Evolutionary conservation across 2,888 invertebrate species (phyloP).

Genomic region (Stenurella melanura): DNA sequence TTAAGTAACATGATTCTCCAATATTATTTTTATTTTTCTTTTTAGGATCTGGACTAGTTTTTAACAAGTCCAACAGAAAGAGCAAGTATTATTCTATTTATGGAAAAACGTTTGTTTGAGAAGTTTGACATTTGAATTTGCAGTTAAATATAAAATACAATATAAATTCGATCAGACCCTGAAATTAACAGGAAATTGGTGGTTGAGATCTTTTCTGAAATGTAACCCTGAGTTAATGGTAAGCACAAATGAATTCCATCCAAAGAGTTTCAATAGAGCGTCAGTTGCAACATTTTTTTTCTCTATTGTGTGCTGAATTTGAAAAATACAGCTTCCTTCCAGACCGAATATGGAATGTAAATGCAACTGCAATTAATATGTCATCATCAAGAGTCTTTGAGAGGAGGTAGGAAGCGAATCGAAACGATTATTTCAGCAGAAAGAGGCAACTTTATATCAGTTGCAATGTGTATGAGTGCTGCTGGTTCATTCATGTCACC

Average conservation of each 20-base stretch:
- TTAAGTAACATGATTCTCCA: too few species aligned
- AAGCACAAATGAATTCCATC: background rate
- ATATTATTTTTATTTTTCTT: too few species aligned
- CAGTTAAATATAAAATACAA: background rate
- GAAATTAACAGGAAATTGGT: background rate
- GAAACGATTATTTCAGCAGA: slow-evolving; percentile 8
- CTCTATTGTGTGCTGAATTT: background rate
- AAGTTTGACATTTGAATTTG: background rate
- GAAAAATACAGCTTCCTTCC: background rate
- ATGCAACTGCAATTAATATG: background rate
- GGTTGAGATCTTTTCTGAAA: background rate
- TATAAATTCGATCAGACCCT: background rate
- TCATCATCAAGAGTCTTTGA: background rate
- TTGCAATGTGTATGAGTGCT: slow-evolving; percentile 60
- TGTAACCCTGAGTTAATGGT: background rate
- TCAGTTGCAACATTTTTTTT: background rate
- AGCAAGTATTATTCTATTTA: background rate
- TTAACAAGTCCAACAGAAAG: background rate
- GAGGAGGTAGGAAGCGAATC: background rate
- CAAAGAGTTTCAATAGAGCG: background rate
- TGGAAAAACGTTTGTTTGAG: background rate
- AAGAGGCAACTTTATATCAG: slow-evolving; percentile 42
- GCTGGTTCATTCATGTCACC: slow-evolving; percentile 61
- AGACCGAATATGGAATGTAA: background rate
- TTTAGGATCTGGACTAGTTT: background rate